Evolutionary conservation across 2,797 vertebrate species (phyloP), one percentile per base, ranked within the genome.

Genomic region (Dromococcyx pavoninus): DNA sequence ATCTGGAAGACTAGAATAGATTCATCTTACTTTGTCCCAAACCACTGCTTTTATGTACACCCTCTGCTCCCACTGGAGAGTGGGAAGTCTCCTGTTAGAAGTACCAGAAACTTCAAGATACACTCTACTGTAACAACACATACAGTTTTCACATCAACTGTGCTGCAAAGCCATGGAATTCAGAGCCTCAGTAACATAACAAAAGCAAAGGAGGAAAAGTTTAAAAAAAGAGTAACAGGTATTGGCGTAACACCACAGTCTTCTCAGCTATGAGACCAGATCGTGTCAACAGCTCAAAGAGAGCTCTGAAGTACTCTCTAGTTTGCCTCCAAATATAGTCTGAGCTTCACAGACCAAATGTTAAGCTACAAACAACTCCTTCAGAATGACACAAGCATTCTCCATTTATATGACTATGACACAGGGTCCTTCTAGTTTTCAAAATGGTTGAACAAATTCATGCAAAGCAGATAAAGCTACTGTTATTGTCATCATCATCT

Each of bases 1-100:
- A 97, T 95, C 95, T 90, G 95, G 97, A 97, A 97, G 96, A 97
- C 96, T 87, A 96, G 85, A 97, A 95, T 87, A 93, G 96, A 89
- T 79, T 82, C 82, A 93, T 90, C 78, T 75, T 54, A 91, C 71
- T 91, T 96, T 95, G 95, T 86, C 78, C 89, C 92, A 94, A 94
- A 88, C 81, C 88, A 70, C 89, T 96, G 97, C 91, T 94, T 76
- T 94, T 96, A 93, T 74, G 91, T 95, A 97, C 77, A 96, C 48
- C 89, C 93, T 89, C 94, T 25, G 1, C 65, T 76, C 88, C 57
- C 62, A 39, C n/a, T 16, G 30, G 28, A 79, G 48, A 91, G 94
- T 21, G 44, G 80, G 75, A 94, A 91, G 51, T 91, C 50, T 91
- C 97, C 95, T 86, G 53, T 95, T 71, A 91, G 86, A 97, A 94